phyloP scores from a whole-genome alignment of 2,888 invertebrate species.

The Chymomyza fuscimana region DNA sequence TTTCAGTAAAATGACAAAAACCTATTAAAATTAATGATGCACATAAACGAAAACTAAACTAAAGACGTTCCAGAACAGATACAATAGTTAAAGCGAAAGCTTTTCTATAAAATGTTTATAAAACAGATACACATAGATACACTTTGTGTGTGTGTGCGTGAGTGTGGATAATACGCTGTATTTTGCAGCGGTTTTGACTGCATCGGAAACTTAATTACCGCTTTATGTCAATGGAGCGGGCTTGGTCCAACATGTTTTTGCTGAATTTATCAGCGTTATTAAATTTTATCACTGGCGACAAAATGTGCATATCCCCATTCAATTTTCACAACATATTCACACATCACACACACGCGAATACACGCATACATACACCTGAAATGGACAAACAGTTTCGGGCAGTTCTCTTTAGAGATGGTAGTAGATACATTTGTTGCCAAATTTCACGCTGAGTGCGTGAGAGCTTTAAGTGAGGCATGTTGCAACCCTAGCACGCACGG shows the following conservation, averaged over 20 bases:
- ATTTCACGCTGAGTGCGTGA: not conserved
- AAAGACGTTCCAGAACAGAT: not conserved
- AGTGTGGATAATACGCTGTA: not conserved
- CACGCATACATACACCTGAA: slow-evolving; percentile 11
- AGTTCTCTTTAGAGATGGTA: not conserved
- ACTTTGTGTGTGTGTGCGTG: not conserved
- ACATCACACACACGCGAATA: slow-evolving; percentile 50
- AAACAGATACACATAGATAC: not conserved
- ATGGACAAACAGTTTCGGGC: slow-evolving; percentile 1
- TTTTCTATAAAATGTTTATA: slow-evolving; percentile 41
- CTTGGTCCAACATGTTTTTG: slow-evolving; percentile 76
- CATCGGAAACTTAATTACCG: slow-evolving; percentile 75
- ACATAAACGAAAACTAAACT: slow-evolving; percentile 39
- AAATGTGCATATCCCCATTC: slow-evolving; percentile 72
- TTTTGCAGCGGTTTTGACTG: slow-evolving; percentile 17
- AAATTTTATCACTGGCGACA: slow-evolving; percentile 77
- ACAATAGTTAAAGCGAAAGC: slow-evolving; percentile 41
- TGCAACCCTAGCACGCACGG: no score
- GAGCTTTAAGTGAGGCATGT: not conserved
- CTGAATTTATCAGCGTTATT: slow-evolving; percentile 78
- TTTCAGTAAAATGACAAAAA: slow-evolving; percentile 1
- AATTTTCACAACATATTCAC: slow-evolving; percentile 72
- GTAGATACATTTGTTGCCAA: not conserved
- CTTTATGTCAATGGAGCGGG: slow-evolving; percentile 75
- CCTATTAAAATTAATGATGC: slow-evolving; percentile 59